phyloP scores from a whole-genome alignment of 2,888 invertebrate genomes.

The Dinocampus coccinellae region DNA sequence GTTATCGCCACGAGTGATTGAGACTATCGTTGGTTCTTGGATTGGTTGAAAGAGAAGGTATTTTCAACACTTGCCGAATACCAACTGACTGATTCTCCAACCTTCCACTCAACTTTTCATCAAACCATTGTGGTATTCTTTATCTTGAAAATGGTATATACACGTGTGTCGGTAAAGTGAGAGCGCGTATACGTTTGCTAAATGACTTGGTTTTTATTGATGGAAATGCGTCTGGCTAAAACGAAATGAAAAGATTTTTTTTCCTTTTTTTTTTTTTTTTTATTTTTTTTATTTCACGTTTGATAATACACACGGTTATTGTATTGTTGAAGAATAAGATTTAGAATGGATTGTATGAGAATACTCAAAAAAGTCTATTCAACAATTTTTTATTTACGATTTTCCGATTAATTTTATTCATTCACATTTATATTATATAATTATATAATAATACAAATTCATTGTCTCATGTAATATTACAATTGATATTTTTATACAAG shows the following conservation, averaged over 20 bases:
- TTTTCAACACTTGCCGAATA: conserved; percentile 69
- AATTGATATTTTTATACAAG: no score
- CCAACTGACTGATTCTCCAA: conserved; percentile 64
- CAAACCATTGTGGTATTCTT: conserved; percentile 62
- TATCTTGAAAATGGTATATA: conserved; percentile 65
- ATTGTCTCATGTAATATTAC: no score
- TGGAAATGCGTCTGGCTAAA: conserved; percentile 55
- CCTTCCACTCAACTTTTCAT: background rate
- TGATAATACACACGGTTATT: conserved; percentile 57
- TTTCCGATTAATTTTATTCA: no score
- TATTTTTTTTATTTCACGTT: no score
- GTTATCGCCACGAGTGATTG: conserved; percentile 66
- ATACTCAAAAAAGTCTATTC: background rate
- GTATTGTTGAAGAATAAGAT: conserved; percentile 34
- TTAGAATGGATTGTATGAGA: background rate
- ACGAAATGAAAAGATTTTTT: conserved; percentile 39
- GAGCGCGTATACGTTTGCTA: conserved; percentile 56
- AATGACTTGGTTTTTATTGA: conserved; percentile 67
- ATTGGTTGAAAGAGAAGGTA: conserved; percentile 45
- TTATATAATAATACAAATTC: no score
- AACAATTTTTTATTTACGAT: no score
- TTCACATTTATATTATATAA: no score
- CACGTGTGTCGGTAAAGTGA: background rate
- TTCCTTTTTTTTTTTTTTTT: background rate
- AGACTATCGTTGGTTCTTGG: conserved; percentile 46